These are phyloP conservation scores for Todus mexicanus DNA, from an alignment of 2,797 vertebrate genomes.

Conservation along the genomic window DNA sequence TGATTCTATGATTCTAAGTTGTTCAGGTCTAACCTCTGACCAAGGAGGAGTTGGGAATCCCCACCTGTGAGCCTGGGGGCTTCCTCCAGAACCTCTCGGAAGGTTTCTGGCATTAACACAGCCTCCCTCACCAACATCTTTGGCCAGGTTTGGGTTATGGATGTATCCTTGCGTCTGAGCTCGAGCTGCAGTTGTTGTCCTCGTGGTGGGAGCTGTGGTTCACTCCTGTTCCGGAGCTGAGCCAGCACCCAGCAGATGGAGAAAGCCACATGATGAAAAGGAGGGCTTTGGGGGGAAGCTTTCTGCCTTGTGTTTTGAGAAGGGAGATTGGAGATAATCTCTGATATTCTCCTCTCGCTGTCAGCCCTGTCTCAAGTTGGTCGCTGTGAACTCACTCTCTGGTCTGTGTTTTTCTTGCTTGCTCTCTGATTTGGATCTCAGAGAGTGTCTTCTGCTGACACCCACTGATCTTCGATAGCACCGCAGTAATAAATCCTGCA, in stretches of 20 bases:
- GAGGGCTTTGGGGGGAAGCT: background rate
- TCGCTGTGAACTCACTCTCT: background rate
- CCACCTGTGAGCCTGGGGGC: background rate
- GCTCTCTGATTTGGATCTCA: constrained; percentile 16
- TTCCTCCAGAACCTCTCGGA: background rate
- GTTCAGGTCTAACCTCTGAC: background rate
- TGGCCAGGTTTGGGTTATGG: background rate
- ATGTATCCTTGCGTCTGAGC: background rate
- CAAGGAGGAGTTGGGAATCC: background rate
- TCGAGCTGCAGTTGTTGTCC: background rate
- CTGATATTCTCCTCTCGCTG: background rate
- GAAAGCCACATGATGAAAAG: background rate
- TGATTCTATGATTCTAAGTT: no score
- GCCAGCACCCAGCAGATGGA: background rate
- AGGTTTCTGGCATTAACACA: background rate
- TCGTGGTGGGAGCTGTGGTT: background rate
- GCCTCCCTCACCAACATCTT: background rate
- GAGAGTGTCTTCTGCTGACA: constrained; percentile 24
- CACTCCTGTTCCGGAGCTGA: background rate
- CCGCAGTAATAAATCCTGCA: constrained; percentile 13
- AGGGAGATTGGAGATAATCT: background rate
- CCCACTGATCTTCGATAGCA: constrained; percentile 29
- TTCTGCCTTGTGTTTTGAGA: background rate
- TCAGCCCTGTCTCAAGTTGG: constrained; percentile 20
- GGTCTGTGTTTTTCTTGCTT: background rate